These are phyloP conservation scores for Phenganax marumi DNA, from an alignment of 92 coral and sea anemone genomes.

Conservation along the genomic window DNA sequence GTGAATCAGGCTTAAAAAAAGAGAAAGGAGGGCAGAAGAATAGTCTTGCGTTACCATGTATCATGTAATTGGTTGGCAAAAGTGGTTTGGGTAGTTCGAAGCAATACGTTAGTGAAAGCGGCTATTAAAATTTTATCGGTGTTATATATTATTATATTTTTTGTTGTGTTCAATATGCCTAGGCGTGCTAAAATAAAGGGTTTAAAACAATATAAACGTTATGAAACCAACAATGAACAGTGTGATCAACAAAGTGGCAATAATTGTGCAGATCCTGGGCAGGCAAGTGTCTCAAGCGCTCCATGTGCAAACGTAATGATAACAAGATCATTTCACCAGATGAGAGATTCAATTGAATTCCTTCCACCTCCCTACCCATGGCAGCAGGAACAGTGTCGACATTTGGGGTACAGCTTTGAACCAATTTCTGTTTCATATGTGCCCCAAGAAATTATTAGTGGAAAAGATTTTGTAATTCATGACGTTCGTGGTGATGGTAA, in stretches of 20 bases:
- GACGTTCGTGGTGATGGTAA: conserved; percentile 17
- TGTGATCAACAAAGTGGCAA: no score
- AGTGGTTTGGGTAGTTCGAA: neutral
- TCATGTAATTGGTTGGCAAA: no score
- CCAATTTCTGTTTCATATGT: conserved; percentile 8
- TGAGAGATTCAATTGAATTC: neutral
- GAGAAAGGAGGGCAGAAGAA: no score
- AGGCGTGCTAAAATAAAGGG: conserved; percentile 1
- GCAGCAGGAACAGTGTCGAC: conserved; percentile 33
- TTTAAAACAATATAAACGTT: neutral
- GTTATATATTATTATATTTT: neutral
- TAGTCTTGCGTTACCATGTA: no score
- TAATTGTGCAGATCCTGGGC: no score
- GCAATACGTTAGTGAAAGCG: neutral
- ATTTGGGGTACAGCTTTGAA: neutral
- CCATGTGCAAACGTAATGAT: neutral
- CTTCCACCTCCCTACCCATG: conserved; percentile 25
- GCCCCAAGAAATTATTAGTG: neutral
- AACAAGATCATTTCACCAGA: conserved; percentile 14
- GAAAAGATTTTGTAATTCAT: conserved; percentile 19
- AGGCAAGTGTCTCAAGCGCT: neutral
- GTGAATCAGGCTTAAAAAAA: no score
- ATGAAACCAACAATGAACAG: neutral
- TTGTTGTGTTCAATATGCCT: neutral
- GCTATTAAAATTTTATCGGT: neutral